Conservation (phyloP, 2,113 vertebrate species). For the Coryphaenoides rupestris region DNA sequence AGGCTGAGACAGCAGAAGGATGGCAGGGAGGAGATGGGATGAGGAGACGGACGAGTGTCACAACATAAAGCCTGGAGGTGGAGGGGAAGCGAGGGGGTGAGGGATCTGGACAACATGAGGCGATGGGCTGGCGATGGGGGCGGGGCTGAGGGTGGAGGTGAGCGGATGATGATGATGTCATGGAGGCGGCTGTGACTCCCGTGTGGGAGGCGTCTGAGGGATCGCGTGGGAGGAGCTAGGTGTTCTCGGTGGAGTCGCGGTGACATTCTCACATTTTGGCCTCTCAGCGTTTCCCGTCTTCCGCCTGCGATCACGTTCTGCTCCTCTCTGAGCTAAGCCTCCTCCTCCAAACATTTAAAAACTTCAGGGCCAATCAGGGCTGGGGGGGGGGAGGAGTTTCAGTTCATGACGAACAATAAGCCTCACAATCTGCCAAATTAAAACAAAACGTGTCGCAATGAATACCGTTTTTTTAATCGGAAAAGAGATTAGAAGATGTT, state of each 20-base stretch:
- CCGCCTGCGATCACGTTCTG: not conserved
- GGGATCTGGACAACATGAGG: not conserved
- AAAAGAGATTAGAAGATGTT: too few species aligned
- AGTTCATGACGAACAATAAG: not conserved
- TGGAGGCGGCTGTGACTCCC: conserved; percentile 54
- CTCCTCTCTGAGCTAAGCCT: not conserved
- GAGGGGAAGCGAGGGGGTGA: too few species aligned
- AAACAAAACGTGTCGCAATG: too few species aligned
- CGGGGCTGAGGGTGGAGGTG: conserved; percentile 4
- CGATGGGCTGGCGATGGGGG: conserved; percentile 25
- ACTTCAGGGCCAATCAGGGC: too few species aligned
- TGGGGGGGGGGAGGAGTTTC: not conserved
- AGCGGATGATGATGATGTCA: conserved; percentile 38
- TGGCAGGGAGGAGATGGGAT: too few species aligned
- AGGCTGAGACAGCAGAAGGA: too few species aligned
- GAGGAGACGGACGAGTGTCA: too few species aligned
- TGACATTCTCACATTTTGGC: conserved; percentile 53
- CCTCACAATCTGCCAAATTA: too few species aligned
- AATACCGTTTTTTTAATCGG: too few species aligned
- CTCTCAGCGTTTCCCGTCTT: conserved; percentile 14
- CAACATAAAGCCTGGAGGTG: too few species aligned
- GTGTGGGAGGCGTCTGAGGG: conserved; percentile 24
- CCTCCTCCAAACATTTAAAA: not conserved
- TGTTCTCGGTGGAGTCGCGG: conserved; percentile 46
- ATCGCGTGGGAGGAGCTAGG: conserved; percentile 39